Evolutionary conservation across 2,888 invertebrate species (phyloP).

Genomic region (Fragum whitleyi): DNA sequence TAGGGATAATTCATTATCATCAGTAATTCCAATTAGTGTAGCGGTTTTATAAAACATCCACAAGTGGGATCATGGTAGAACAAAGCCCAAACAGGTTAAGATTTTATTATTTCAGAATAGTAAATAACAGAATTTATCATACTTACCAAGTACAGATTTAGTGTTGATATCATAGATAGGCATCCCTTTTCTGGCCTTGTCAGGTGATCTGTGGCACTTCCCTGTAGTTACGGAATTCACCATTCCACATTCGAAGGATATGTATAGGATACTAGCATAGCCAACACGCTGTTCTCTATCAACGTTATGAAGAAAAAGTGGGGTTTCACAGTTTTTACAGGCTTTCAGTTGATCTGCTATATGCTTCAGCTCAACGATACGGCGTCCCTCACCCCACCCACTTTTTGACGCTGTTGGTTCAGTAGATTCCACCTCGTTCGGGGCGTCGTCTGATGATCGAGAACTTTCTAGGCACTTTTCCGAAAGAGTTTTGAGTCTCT

Average conservation of each 20-base stretch:
- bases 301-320: conserved; percentile 9
- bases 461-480: background rate
- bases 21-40: no score
- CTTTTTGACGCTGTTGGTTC: background rate
- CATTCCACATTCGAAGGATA: conserved; percentile 21
- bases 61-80: no score
- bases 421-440: background rate
- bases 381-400: conserved; percentile 25
- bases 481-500: conserved; percentile 6
- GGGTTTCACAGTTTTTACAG: conserved; percentile 17
- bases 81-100: no score
- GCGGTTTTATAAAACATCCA: no score
- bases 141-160: conserved; percentile 26
- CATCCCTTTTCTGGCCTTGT: conserved; percentile 21
- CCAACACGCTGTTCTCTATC: conserved; percentile 15
- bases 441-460: background rate
- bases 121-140: no score
- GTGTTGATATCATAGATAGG: conserved; percentile 27
- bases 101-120: no score
- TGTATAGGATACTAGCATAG: conserved; percentile 17
- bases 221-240: conserved; percentile 16
- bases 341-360: conserved; percentile 13
- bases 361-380: conserved; percentile 16
- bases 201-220: conserved; percentile 18
- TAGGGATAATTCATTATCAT: no score